Percentiles rank a stretch among this genome's conserved stretches.
Conservation (phyloP, 2,113 vertebrate genomes). For the Hydropotes inermis region DNA sequence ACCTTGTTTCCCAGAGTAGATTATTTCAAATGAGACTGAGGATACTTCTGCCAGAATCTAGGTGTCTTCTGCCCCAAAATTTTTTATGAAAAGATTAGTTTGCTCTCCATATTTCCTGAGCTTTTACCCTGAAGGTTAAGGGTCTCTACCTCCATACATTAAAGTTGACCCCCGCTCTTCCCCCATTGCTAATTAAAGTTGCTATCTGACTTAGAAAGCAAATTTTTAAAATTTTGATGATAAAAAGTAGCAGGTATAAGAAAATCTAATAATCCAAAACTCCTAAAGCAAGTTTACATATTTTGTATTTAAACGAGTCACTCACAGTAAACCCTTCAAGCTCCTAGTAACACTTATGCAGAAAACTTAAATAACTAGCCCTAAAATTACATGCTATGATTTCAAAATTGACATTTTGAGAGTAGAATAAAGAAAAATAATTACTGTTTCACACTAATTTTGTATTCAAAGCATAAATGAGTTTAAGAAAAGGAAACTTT, state of each 20-base stretch:
- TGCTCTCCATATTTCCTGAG: background rate
- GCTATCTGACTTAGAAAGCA: background rate
- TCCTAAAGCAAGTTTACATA: background rate
- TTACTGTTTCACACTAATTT: constrained; percentile 28
- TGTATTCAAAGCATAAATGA: constrained; percentile 44
- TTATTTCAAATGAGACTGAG: background rate
- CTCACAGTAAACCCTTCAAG: background rate
- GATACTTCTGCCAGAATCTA: background rate
- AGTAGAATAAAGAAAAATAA: constrained; percentile 54
- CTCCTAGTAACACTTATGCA: background rate
- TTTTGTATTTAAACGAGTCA: constrained; percentile 1
- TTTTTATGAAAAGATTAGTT: background rate
- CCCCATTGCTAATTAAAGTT: background rate
- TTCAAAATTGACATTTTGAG: constrained; percentile 13
- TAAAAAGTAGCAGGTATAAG: background rate
- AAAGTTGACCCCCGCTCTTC: background rate
- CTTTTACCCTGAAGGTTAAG: background rate
- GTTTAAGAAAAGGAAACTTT: constrained; percentile 47
- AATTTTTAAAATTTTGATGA: background rate
- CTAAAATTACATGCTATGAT: background rate
- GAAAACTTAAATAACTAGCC: constrained; percentile 27
- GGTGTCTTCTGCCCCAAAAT: rapidly evolving
- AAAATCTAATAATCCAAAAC: background rate
- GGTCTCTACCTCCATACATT: background rate
- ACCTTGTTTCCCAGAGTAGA: background rate